phyloP scores from a whole-genome alignment of 2,797 vertebrate species.

The Heterohyrax brucei region DNA sequence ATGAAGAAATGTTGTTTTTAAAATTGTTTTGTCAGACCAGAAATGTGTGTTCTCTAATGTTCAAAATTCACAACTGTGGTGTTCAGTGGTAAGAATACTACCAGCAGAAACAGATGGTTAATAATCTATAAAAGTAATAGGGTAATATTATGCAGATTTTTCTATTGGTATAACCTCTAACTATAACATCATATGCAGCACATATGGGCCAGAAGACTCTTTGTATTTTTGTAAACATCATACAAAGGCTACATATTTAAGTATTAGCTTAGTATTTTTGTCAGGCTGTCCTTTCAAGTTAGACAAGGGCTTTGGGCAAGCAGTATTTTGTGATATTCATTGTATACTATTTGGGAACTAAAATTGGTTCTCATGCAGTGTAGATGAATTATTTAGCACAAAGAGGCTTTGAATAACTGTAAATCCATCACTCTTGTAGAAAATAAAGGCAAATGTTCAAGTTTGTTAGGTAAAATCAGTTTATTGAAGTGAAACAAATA shows the following conservation, averaged over 20 bases:
- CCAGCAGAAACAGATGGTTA: not conserved
- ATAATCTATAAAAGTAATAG: constrained; percentile 49
- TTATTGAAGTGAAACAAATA: constrained; percentile 51
- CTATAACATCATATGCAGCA: not conserved
- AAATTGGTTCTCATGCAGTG: constrained; percentile 50
- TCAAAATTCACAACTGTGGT: constrained; percentile 17
- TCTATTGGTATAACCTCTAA: constrained; percentile 21
- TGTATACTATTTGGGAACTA: constrained; percentile 54
- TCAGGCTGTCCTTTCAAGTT: constrained; percentile 65
- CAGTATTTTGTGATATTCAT: constrained; percentile 59
- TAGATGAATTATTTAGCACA: constrained; percentile 70
- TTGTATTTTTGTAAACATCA: constrained; percentile 32
- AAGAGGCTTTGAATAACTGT: constrained; percentile 58
- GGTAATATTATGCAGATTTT: not conserved
- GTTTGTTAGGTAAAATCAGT: constrained; percentile 65
- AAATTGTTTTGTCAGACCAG: constrained; percentile 49
- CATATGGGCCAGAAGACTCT: constrained; percentile 42
- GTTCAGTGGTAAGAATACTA: constrained; percentile 42
- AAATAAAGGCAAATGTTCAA: constrained; percentile 57
- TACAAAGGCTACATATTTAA: constrained; percentile 24
- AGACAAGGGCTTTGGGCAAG: constrained; percentile 34
- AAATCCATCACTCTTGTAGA: constrained; percentile 37
- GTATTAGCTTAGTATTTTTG: constrained; percentile 45
- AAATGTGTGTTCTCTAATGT: not conserved
- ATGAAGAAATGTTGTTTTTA: constrained; percentile 49